phyloP scores from a whole-genome alignment of 1,140 invertebrate species.

The Orchestia grillus region DNA sequence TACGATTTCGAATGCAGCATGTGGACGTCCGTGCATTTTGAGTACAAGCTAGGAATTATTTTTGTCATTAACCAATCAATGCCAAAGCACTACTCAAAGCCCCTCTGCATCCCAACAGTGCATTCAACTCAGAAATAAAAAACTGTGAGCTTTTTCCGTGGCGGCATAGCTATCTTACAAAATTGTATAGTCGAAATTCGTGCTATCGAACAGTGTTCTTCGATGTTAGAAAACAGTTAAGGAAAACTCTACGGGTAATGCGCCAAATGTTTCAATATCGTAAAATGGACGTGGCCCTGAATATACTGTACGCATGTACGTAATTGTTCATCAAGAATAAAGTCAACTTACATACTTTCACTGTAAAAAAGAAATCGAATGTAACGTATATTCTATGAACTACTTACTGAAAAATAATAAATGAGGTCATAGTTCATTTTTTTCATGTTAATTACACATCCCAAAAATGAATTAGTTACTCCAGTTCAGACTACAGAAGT shows the following conservation, averaged over 20 bases:
- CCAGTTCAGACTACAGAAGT: background rate
- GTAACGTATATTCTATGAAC: background rate
- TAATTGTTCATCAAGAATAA: background rate
- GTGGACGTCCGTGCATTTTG: too few species aligned
- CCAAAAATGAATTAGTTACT: background rate
- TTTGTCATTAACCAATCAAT: background rate
- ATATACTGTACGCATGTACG: too few species aligned
- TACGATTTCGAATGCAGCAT: too few species aligned
- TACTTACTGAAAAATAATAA: background rate
- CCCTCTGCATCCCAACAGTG: too few species aligned
- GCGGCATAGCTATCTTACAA: background rate
- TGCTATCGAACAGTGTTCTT: too few species aligned
- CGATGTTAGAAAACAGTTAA: too few species aligned
- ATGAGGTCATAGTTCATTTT: background rate
- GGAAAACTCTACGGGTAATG: background rate
- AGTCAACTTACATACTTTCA: background rate
- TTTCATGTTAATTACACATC: background rate
- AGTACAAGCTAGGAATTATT: background rate
- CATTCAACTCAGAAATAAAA: too few species aligned
- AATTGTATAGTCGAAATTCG: background rate
- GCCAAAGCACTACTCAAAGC: background rate
- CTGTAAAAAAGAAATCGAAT: background rate
- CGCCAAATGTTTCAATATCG: background rate
- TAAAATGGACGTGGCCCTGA: background rate
- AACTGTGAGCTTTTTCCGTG: background rate